phyloP scores from a whole-genome alignment of 53 echinoderm and acorn worm genomes.

The Holothuria leucospilota region DNA sequence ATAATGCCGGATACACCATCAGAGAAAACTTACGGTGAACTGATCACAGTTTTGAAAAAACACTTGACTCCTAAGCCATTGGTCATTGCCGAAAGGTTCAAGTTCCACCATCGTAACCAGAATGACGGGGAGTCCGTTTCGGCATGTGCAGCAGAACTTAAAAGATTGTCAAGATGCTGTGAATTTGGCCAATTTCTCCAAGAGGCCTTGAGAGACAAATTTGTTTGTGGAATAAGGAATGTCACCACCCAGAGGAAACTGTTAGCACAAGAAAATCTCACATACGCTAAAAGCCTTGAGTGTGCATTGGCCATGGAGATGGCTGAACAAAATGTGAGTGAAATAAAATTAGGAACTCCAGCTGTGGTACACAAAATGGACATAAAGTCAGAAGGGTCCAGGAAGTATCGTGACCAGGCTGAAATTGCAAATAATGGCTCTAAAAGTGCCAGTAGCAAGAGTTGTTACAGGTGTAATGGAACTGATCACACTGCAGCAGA shows the following conservation, averaged over 20 bases:
- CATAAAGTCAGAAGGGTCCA: not conserved
- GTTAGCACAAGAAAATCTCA: too few relatives aligned
- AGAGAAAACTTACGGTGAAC: slow-evolving; percentile 5
- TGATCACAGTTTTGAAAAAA: not conserved
- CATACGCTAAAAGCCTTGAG: too few relatives aligned
- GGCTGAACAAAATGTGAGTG: too few relatives aligned
- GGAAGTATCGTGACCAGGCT: not conserved
- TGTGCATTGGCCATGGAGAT: too few relatives aligned
- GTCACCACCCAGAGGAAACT: too few relatives aligned
- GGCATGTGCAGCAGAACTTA: too few relatives aligned
- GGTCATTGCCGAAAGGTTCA: too few relatives aligned
- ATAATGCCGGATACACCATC: not conserved
- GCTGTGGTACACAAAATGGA: not conserved
- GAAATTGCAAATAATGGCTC: not conserved
- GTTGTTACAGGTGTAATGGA: too few relatives aligned
- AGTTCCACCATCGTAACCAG: not conserved
- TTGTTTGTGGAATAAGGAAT: slow-evolving; percentile 1
- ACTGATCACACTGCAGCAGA: not conserved
- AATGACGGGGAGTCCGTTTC: not conserved
- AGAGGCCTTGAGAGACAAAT: not conserved
- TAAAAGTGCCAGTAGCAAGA: not conserved
- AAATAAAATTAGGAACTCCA: slow-evolving; percentile 14
- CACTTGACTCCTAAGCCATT: too few relatives aligned
- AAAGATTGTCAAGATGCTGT: too few relatives aligned
- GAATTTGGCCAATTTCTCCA: not conserved